Evolutionary conservation across 1,140 invertebrate genomes (phyloP).

Genomic region (Drosophila parvula): DNA sequence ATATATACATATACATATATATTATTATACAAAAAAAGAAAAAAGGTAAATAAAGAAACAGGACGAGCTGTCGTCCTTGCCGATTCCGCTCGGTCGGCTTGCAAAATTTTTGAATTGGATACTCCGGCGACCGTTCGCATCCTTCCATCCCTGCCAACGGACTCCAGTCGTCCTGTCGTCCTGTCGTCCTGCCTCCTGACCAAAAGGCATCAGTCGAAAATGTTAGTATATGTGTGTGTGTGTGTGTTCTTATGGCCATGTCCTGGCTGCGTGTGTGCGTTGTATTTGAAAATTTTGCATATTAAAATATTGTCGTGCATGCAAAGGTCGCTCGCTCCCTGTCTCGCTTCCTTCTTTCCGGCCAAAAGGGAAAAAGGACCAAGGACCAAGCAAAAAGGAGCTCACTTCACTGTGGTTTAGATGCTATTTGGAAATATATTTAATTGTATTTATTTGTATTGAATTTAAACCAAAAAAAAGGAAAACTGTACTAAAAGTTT

Average conservation of each 20-base stretch:
- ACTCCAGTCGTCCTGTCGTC: constrained; percentile 21
- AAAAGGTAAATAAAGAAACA: constrained; percentile 41
- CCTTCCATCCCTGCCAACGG: constrained; percentile 8
- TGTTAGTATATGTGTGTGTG: constrained; percentile 14
- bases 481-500: too few relatives aligned
- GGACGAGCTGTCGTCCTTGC: constrained; percentile 44
- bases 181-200: constrained; percentile 56
- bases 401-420: constrained; percentile 12
- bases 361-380: constrained; percentile 27
- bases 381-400: constrained; percentile 53
- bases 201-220: constrained; percentile 60
- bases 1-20: background rate
- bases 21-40: constrained; percentile 52
- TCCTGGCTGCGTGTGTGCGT: constrained; percentile 43
- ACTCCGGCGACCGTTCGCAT: constrained; percentile 57
- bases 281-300: constrained; percentile 80
- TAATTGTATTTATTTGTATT: background rate
- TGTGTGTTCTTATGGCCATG: constrained; percentile 33
- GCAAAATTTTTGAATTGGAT: constrained; percentile 80
- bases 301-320: constrained; percentile 82
- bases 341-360: constrained; percentile 33
- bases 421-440: background rate
- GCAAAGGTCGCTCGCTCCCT: constrained; percentile 69
- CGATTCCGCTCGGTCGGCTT: constrained; percentile 77
- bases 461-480: background rate